These are phyloP conservation scores for Nemotelus nigrinus DNA, from an alignment of 2,888 invertebrate genomes.

Conservation along the genomic window DNA sequence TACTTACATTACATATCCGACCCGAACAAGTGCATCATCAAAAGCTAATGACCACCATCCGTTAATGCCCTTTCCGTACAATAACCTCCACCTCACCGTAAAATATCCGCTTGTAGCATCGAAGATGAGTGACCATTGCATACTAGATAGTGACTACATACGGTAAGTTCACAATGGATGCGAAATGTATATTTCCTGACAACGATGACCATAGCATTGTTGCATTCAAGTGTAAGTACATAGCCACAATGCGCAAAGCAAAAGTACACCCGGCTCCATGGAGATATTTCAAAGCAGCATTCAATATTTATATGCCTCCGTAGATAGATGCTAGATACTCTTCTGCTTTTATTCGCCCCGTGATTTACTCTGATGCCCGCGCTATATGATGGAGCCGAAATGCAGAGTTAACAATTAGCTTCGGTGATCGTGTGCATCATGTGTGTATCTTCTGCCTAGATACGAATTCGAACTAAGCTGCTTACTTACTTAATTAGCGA, in stretches of 20 bases:
- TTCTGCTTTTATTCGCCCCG: not conserved
- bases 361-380: not conserved
- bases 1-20: not conserved
- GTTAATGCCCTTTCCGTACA: conserved; percentile 42
- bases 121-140: conserved; percentile 9
- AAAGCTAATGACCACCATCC: conserved; percentile 32
- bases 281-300: too few species aligned
- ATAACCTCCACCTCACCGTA: conserved; percentile 41
- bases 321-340: not conserved
- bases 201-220: conserved; percentile 40
- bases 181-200: conserved; percentile 44
- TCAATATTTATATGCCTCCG: not conserved
- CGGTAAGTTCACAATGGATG: conserved; percentile 26
- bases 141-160: not conserved
- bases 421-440: conserved; percentile 25
- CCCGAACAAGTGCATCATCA: conserved; percentile 27
- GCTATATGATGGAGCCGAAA: not conserved
- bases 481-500: conserved; percentile 26
- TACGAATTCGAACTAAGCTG: not conserved
- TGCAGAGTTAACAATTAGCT: not conserved
- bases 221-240: conserved; percentile 14
- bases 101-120: conserved; percentile 7
- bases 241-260: conserved; percentile 14
- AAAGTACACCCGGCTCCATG: too few species aligned
- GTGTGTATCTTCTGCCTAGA: conserved; percentile 15